These are phyloP conservation scores for Rhinoraja longicauda DNA, from an alignment of 2,797 vertebrate species.

Conservation along the genomic window DNA sequence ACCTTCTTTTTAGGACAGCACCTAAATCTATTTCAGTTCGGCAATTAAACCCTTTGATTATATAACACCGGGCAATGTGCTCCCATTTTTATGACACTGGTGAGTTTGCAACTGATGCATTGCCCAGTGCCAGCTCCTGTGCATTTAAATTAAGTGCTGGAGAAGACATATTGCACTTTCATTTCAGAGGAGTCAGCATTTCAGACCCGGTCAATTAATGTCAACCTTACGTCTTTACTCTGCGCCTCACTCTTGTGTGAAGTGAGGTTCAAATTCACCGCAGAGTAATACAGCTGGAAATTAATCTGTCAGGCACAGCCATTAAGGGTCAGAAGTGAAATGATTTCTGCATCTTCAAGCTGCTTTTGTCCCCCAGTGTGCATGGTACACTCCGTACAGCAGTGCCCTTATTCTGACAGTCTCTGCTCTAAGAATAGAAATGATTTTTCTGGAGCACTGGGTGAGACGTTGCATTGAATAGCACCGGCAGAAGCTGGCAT, in stretches of 20 bases:
- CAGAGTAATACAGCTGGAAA: not conserved
- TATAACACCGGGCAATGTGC: no score
- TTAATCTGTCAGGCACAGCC: not conserved
- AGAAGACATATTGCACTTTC: not conserved
- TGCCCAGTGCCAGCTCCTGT: not conserved
- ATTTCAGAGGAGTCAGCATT: not conserved
- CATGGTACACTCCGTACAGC: not conserved
- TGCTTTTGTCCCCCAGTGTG: not conserved
- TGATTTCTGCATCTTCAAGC: not conserved
- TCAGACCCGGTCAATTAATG: not conserved
- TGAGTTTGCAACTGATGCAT: not conserved
- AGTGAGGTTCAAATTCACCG: not conserved
- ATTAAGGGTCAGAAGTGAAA: not conserved
- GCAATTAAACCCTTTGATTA: not conserved
- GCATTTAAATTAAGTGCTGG: not conserved
- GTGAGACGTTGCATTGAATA: not conserved
- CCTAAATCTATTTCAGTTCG: not conserved
- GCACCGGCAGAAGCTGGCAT: not conserved
- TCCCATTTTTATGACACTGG: not conserved
- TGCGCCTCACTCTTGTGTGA: not conserved
- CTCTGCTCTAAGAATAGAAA: constrained; percentile 15
- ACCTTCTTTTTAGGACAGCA: not conserved
- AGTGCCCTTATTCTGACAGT: not conserved
- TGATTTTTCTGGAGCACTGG: not conserved
- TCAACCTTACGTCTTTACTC: not conserved